Evolutionary conservation across 2,113 vertebrate species (phyloP).

Genomic region (Nothobranchius furzeri): DNA sequence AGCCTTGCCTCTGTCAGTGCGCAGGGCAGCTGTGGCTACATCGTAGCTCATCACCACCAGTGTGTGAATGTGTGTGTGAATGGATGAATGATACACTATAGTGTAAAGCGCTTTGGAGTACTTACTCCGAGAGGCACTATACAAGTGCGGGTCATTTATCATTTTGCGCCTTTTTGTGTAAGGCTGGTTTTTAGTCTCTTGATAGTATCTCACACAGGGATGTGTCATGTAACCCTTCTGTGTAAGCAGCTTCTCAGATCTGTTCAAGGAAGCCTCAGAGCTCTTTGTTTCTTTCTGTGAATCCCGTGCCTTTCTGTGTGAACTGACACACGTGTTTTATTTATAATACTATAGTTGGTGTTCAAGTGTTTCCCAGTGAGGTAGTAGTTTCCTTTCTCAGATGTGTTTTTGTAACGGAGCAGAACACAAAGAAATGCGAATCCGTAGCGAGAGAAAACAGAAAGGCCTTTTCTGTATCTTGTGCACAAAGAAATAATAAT

Average conservation of each 20-base stretch:
- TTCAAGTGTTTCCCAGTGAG: not conserved
- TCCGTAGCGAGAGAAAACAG: not conserved
- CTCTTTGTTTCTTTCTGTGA: slow-evolving; percentile 32
- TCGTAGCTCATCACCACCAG: too few relatives aligned
- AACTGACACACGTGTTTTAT: slow-evolving; percentile 7
- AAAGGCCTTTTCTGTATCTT: not conserved
- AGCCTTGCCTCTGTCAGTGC: too few relatives aligned
- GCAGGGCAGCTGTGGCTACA: too few relatives aligned
- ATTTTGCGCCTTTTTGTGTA: too few relatives aligned
- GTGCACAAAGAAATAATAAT: not conserved
- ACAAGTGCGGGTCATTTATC: too few relatives aligned
- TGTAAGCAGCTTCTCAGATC: slow-evolving; percentile 45
- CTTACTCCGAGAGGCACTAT: too few relatives aligned
- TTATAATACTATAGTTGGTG: slow-evolving; percentile 1
- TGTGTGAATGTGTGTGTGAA: too few relatives aligned
- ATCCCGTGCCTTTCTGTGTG: slow-evolving; percentile 20
- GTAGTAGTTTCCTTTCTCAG: not conserved
- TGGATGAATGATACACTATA: too few relatives aligned
- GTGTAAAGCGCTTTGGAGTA: too few relatives aligned
- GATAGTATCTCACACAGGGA: slow-evolving; percentile 48
- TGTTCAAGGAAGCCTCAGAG: slow-evolving; percentile 19
- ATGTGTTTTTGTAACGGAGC: not conserved
- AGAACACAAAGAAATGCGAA: not conserved
- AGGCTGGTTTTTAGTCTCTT: slow-evolving; percentile 23
- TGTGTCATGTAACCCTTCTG: slow-evolving; percentile 57